phyloP scores from a whole-genome alignment of 2,797 vertebrate genomes.

The Potorous gilbertii region DNA sequence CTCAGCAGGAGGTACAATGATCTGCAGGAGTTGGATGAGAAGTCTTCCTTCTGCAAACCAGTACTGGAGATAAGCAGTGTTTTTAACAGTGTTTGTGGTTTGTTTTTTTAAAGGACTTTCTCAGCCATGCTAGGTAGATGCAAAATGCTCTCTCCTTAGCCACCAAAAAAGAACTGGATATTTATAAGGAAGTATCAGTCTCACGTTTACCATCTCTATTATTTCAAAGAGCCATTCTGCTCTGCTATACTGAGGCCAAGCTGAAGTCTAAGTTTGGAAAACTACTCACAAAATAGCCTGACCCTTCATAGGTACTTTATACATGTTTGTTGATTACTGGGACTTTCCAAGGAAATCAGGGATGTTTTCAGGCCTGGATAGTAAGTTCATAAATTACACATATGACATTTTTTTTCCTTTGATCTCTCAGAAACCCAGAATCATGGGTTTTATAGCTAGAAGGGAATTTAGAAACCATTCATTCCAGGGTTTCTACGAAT shows the following conservation, averaged over 20 bases:
- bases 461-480: not conserved
- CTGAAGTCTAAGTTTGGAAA: not conserved
- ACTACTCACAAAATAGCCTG: not conserved
- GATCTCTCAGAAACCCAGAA: not conserved
- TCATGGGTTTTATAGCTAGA: not conserved
- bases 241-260: not conserved
- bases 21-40: not conserved
- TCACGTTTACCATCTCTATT: not conserved
- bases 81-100: not conserved
- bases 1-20: not conserved
- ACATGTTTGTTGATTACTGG: not conserved
- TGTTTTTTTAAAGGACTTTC: not conserved
- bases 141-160: not conserved
- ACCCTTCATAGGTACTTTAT: not conserved
- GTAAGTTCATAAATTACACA: not conserved
- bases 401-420: not conserved
- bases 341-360: not conserved
- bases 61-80: not conserved
- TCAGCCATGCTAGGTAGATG: not conserved
- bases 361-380: not conserved
- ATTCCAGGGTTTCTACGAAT: not conserved
- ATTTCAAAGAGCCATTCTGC: not conserved
- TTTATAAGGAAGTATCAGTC: not conserved
- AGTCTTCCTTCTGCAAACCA: conserved; percentile 29
- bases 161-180: not conserved